Evolutionary conservation across 2,113 vertebrate species (phyloP).

Genomic region (Pangasianodon hypophthalmus): DNA sequence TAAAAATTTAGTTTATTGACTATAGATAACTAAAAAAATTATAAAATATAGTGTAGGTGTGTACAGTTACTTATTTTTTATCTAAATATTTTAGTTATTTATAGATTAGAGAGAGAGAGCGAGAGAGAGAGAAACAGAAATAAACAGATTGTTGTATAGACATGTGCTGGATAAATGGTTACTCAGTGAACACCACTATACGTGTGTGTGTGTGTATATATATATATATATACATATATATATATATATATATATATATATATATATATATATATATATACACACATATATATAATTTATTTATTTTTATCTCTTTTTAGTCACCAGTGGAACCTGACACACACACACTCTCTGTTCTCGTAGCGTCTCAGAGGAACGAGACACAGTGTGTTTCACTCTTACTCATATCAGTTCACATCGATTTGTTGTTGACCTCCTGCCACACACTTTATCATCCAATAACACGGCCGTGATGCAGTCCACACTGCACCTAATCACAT

Average conservation of each 20-base stretch:
- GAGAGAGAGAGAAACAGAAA: not conserved
- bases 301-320: not conserved
- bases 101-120: not conserved
- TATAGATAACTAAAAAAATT: not conserved
- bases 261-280: too few species aligned
- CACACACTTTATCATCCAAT: slow-evolving; percentile 80
- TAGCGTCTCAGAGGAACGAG: not conserved
- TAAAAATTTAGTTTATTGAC: not conserved
- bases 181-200: not conserved
- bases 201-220: too few species aligned
- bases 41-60: not conserved
- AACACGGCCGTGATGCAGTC: slow-evolving; percentile 67
- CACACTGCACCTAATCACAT: slow-evolving; percentile 80
- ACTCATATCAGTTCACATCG: slow-evolving; percentile 80
- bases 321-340: not conserved
- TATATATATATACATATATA: too few species aligned
- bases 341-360: not conserved
- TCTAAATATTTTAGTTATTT: not conserved
- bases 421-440: slow-evolving; percentile 83
- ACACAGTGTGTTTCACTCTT: slow-evolving; percentile 36
- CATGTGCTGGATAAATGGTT: not conserved
- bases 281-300: not conserved
- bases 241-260: too few species aligned
- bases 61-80: not conserved
- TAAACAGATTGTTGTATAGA: not conserved